Percentiles rank a stretch among this genome's conserved stretches.
Evolutionary conservation across 2,797 vertebrate species (phyloP).

Genomic region (Anableps anableps): DNA sequence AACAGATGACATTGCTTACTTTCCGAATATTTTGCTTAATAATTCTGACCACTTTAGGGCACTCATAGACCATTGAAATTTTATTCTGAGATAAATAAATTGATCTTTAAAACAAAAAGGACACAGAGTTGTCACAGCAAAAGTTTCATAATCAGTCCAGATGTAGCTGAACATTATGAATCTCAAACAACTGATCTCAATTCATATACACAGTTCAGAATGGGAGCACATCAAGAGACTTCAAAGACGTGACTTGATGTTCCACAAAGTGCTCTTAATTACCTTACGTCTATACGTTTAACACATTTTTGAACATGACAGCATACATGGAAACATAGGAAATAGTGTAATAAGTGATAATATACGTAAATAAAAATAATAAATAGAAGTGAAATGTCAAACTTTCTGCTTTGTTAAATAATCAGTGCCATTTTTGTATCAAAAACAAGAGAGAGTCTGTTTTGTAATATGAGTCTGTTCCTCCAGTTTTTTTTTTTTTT

Average conservation of each 20-base stretch:
- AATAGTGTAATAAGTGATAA: not conserved
- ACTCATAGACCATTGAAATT: not conserved
- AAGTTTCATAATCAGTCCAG: not conserved
- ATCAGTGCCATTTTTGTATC: not conserved
- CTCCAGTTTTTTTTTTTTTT: constrained; percentile 30
- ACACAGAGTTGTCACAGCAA: not conserved
- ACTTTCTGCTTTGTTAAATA: not conserved
- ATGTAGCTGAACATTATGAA: not conserved
- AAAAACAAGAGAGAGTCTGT: not conserved
- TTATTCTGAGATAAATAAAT: not conserved
- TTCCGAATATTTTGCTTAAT: too few species aligned
- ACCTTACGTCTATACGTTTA: too few species aligned
- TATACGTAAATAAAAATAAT: not conserved
- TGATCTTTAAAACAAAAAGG: not conserved
- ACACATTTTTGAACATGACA: too few species aligned
- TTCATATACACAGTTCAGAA: too few species aligned
- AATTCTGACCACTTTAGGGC: not conserved
- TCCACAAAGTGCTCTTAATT: too few species aligned
- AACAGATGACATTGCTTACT: too few species aligned
- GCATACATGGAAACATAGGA: not conserved
- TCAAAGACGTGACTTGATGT: too few species aligned
- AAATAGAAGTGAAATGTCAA: not conserved
- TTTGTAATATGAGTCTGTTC: constrained; percentile 12
- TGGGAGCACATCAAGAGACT: too few species aligned
- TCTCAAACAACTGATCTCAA: not conserved